These are phyloP conservation scores for Lethocerus indicus DNA, from an alignment of 1,140 invertebrate genomes.

Conservation along the genomic window DNA sequence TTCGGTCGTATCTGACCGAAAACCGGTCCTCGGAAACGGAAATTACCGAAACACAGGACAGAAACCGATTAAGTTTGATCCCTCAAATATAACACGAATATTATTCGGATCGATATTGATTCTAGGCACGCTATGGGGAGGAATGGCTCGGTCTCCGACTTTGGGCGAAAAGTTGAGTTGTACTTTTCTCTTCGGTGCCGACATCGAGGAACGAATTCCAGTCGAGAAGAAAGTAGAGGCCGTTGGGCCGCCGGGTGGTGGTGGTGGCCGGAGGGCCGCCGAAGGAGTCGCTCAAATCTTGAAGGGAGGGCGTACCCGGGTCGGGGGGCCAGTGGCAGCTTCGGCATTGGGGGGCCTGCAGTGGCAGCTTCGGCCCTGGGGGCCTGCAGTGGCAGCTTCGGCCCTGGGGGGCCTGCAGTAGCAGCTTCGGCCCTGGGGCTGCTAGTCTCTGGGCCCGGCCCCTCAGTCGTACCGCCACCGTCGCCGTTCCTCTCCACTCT, in stretches of 20 bases:
- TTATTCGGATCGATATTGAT: no score
- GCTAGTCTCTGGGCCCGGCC: background rate
- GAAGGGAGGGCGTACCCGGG: slow-evolving; percentile 25
- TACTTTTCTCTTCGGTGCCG: slow-evolving; percentile 52
- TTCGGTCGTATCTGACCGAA: no score
- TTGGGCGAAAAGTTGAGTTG: slow-evolving; percentile 62
- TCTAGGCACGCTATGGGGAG: no score
- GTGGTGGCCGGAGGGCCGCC: slow-evolving; percentile 39
- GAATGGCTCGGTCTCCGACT: slow-evolving; percentile 59
- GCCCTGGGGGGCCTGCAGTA: background rate
- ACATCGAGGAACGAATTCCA: slow-evolving; percentile 73
- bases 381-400: background rate
- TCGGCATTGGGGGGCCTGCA: background rate
- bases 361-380: background rate
- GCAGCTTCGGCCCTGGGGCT: background rate
- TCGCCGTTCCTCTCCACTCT: no score
- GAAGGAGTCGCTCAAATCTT: slow-evolving; percentile 60
- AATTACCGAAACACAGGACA: no score
- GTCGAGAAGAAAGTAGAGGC: slow-evolving; percentile 65
- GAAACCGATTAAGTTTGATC: no score
- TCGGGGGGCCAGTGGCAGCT: background rate
- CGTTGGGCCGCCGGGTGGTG: slow-evolving; percentile 38
- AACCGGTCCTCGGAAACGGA: no score
- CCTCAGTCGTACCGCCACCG: background rate
- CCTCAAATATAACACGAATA: no score